Percentiles rank a stretch among this genome's conserved stretches.
Conservation (phyloP, 2,888 invertebrate species). For the Diplazon laetatorius region DNA sequence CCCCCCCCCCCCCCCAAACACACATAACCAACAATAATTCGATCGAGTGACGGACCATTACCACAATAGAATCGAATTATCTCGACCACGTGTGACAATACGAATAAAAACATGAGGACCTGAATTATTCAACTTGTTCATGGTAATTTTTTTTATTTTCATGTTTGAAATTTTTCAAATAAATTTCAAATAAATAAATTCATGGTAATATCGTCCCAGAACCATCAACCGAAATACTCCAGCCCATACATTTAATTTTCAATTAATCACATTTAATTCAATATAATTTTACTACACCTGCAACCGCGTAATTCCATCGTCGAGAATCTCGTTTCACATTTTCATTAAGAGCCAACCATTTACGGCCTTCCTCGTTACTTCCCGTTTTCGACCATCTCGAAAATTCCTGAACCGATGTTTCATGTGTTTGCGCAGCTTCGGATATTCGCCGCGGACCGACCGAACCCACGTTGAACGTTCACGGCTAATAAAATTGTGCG, state of each 20-base stretch:
- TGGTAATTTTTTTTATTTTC: too few relatives aligned
- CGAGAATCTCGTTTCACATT: background rate
- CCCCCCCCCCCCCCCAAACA: background rate
- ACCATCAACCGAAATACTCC: too few relatives aligned
- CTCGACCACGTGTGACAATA: background rate
- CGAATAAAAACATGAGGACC: background rate
- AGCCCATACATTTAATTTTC: too few relatives aligned
- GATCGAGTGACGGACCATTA: background rate
- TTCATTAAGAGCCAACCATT: background rate
- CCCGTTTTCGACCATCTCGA: background rate
- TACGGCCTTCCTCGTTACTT: background rate
- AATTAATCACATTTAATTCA: too few relatives aligned
- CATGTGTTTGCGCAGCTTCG: too few relatives aligned
- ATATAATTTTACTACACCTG: too few relatives aligned
- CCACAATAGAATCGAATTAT: background rate
- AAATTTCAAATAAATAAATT: too few relatives aligned
- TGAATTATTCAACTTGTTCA: background rate
- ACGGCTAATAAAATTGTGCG: slow-evolving; percentile 53
- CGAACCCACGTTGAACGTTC: slow-evolving; percentile 55
- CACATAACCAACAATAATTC: background rate
- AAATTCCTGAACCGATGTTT: too few relatives aligned
- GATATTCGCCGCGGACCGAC: too few relatives aligned
- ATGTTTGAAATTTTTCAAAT: too few relatives aligned
- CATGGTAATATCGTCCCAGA: too few relatives aligned
- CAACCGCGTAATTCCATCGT: background rate